Conservation (phyloP, 2,113 vertebrate species). For the Thomomys bottae region DNA sequence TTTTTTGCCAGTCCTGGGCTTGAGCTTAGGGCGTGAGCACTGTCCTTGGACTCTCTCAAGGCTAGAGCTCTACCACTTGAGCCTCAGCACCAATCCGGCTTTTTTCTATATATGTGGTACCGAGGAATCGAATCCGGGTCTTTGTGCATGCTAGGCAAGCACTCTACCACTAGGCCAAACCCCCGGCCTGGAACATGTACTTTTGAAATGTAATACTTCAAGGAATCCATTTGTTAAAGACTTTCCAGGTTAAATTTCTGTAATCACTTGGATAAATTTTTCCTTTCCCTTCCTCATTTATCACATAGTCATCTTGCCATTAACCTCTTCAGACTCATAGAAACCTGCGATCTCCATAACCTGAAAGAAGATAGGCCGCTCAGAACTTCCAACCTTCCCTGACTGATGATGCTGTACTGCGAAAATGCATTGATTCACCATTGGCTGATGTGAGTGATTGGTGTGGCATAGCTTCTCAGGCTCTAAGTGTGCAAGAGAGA, state of each 20-base stretch:
- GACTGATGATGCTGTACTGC: background rate
- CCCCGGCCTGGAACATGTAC: background rate
- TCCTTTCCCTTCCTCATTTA: background rate
- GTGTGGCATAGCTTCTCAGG: background rate
- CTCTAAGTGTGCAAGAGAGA: background rate
- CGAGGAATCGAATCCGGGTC: no score
- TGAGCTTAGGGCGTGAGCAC: no score
- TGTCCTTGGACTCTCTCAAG: no score
- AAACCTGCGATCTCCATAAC: background rate
- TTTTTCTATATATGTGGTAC: no score
- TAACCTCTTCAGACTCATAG: background rate
- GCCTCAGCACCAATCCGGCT: no score
- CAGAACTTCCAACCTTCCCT: background rate
- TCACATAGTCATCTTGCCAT: background rate
- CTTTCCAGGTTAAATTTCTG: background rate
- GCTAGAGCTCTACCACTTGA: no score
- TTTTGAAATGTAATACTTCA: background rate
- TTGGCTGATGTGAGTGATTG: accelerated
- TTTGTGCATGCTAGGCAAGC: no score
- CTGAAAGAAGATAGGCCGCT: background rate
- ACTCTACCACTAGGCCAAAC: no score
- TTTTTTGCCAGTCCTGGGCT: no score
- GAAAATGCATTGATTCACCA: background rate
- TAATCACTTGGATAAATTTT: background rate
- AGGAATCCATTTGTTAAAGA: background rate